These are phyloP conservation scores for Olivierus martensii DNA, from an alignment of 1,140 invertebrate genomes.

Conservation along the genomic window DNA sequence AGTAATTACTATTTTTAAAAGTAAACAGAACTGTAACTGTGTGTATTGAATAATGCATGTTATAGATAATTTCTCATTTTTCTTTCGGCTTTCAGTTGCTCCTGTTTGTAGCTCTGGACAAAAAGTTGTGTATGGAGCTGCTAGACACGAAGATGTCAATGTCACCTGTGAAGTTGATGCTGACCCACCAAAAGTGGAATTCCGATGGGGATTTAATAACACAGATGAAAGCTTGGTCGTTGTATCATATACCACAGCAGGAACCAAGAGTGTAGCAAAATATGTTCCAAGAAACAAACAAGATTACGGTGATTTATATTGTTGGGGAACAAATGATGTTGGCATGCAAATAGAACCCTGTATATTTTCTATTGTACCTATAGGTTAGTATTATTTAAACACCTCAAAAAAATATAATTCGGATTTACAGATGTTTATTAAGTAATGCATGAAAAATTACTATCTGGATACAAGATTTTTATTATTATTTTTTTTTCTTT, in stretches of 20 bases:
- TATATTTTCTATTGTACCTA: conserved; percentile 78
- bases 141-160: conserved; percentile 54
- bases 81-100: conserved; percentile 44
- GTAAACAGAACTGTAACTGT: too few species aligned
- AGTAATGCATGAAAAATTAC: too few species aligned
- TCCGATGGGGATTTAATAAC: conserved; percentile 84
- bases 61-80: too few species aligned
- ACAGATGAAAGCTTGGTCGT: conserved; percentile 30
- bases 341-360: conserved; percentile 58
- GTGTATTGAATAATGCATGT: too few species aligned
- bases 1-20: too few species aligned
- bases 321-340: conserved; percentile 67
- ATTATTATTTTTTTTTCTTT: too few species aligned
- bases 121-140: conserved; percentile 63
- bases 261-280: conserved; percentile 41
- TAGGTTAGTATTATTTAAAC: conserved; percentile 45
- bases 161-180: conserved; percentile 72
- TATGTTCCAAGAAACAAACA: conserved; percentile 60
- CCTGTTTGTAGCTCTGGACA: conserved; percentile 61
- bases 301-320: conserved; percentile 74
- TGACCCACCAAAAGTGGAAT: conserved; percentile 60
- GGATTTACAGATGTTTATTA: too few species aligned
- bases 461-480: too few species aligned
- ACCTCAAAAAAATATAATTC: not conserved
- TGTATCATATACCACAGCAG: conserved; percentile 21